Conservation (phyloP, 1,140 invertebrate genomes). For the Lutraria rhynchaena region DNA sequence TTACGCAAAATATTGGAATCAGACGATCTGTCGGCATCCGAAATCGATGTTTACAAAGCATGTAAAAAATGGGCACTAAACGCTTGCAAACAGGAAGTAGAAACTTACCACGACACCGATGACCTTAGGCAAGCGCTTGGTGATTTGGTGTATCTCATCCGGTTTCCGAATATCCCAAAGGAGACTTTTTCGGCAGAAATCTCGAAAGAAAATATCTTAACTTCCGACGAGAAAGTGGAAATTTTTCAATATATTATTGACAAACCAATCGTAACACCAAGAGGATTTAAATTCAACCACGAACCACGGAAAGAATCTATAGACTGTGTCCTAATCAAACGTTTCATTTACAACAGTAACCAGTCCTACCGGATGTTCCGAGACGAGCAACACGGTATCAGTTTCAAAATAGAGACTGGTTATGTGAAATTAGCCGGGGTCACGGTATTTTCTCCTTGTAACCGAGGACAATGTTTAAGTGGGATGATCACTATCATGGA, state of each 20-base stretch:
- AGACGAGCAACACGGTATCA: background rate
- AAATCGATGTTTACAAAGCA: background rate
- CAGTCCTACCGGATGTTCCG: background rate
- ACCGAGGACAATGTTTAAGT: background rate
- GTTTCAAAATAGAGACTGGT: slow-evolving; percentile 3
- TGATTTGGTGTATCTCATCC: slow-evolving; percentile 1
- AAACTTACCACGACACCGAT: background rate
- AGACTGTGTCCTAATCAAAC: background rate
- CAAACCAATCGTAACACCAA: background rate
- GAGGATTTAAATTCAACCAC: background rate
- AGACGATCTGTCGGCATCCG: background rate
- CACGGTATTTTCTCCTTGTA: background rate
- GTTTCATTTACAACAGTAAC: background rate
- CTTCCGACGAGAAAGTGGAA: slow-evolving; percentile 11
- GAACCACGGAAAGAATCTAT: background rate
- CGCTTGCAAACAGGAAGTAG: background rate
- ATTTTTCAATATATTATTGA: slow-evolving; percentile 17
- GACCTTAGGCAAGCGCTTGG: background rate
- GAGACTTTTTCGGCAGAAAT: background rate
- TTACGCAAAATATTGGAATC: background rate
- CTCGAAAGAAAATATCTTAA: slow-evolving; percentile 2
- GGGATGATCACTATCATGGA: slow-evolving; percentile 4
- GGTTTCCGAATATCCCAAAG: slow-evolving; percentile 6
- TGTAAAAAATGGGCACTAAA: slow-evolving; percentile 25
- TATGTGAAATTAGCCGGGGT: slow-evolving; percentile 8